Evolutionary conservation across 2,888 invertebrate species (phyloP).

Genomic region (Reticulitermes lucifugus): DNA sequence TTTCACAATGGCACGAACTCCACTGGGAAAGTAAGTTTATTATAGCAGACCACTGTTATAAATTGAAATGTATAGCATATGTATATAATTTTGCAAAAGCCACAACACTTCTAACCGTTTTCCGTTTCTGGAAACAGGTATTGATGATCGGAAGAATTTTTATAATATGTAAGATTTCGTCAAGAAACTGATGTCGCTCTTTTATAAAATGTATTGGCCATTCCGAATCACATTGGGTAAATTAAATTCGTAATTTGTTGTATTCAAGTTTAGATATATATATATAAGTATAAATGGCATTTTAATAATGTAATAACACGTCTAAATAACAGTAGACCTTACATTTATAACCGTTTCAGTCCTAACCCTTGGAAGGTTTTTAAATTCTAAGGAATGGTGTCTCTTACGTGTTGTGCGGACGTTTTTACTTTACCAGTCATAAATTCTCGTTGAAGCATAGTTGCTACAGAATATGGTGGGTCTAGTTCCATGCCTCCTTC

Average conservation of each 20-base stretch:
- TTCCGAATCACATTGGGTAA: not conserved
- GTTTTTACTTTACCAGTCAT: not conserved
- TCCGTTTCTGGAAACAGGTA: too few relatives aligned
- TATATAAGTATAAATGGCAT: not conserved
- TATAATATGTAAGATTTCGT: too few relatives aligned
- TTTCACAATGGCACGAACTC: too few relatives aligned
- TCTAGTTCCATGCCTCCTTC: constrained; percentile 13
- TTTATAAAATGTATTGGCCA: too few relatives aligned
- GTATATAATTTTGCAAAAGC: too few relatives aligned
- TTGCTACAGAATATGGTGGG: not conserved
- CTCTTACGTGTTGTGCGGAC: constrained; percentile 11
- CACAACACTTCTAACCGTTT: too few relatives aligned
- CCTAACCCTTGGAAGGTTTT: not conserved
- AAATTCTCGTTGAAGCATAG: constrained; percentile 24
- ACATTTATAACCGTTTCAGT: not conserved
- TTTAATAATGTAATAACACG: not conserved
- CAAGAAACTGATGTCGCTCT: too few relatives aligned
- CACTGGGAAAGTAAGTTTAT: too few relatives aligned
- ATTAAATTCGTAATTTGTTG: not conserved
- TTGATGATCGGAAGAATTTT: too few relatives aligned
- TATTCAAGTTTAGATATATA: not conserved
- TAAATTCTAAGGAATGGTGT: not conserved
- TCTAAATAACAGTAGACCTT: not conserved
- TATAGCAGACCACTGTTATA: too few relatives aligned
- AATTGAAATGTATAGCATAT: too few relatives aligned